A percentile compares a stretch with the other conserved stretches of the same genome.
phyloP scores from a whole-genome alignment of 2,888 invertebrate genomes.

The Ochropleura plecta region DNA sequence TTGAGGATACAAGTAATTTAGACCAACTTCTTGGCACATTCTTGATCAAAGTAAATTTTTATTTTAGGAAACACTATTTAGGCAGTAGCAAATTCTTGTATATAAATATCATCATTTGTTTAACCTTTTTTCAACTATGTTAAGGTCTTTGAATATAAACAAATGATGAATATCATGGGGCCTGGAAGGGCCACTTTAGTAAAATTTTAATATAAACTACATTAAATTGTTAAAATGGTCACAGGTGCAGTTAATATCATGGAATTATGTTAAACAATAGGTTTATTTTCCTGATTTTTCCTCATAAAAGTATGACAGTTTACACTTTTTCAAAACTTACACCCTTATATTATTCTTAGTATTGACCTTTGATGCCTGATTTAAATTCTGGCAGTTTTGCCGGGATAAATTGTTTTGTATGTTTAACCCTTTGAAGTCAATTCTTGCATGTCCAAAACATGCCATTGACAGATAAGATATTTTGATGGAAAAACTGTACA shows the following conservation, averaged over 20 bases:
- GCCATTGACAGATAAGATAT: slow-evolving; percentile 31
- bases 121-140: background rate
- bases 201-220: no score
- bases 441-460: background rate
- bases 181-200: no score
- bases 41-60: background rate
- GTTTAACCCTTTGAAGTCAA: background rate
- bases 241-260: no score
- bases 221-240: no score
- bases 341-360: background rate
- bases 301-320: background rate
- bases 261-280: no score
- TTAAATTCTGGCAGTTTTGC: background rate
- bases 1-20: background rate
- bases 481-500: slow-evolving; percentile 27
- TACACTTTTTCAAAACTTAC: background rate
- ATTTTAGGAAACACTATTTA: background rate
- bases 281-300: no score
- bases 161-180: background rate
- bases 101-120: background rate
- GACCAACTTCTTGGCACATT: background rate
- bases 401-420: background rate
- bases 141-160: background rate
- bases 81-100: no score
- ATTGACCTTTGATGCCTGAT: background rate